Base-by-base conservation (phyloP, 2,113 vertebrate species). In the Procavia capensis region DNA sequence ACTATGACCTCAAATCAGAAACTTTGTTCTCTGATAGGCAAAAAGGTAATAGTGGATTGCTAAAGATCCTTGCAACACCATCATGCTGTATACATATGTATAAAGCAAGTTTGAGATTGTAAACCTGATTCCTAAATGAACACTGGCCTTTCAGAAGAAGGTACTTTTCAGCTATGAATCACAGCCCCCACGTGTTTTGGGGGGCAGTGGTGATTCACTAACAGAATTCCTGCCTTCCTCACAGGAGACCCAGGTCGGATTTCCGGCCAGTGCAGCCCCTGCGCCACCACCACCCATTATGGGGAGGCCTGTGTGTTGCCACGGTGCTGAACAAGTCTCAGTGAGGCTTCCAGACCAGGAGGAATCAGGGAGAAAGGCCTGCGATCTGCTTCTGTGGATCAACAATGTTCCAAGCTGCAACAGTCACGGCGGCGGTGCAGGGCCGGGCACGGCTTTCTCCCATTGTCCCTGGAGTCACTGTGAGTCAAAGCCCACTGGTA, bases 51-150 rank as follows among this genome's bases (percentile, higher is more conserved):
- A 90, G 41, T 27, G n/a, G n/a, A 50, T 63, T 45, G 66, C 36
- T 81, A 91, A 82, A 29, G 17, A 22, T 59, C 83, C 39, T 68
- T 84, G 7, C 9, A 90, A 79, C 43, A 90, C 63, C 70, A 34
- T 66, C 54, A 45, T 84, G 79, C 86, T 83, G 93, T n/a, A 93
- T 66, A 85, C 20, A 76, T 61, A 83, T 57, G 20, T 27, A 92
- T 20, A 82, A 88, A 84, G 41, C 57, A 83, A 59, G 68, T 85
- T 82, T 76, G 59, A 88, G 64, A 82, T n/a, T 85, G 6, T n/a
- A 64, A 84, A 74, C 66, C 45, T 80, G 31, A 63, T 41, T 68
- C 68, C 66, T 66, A 39, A 89, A 93, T 78, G 68, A 91, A 63
- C 29, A 80, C 16, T 6, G 85, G 34, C 29, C 9, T 31, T 88